Evolutionary conservation across 2,113 vertebrate genomes (phyloP), one percentile per base, ranked within the genome.

Genomic region (Cephalopholis sonnerati): DNA sequence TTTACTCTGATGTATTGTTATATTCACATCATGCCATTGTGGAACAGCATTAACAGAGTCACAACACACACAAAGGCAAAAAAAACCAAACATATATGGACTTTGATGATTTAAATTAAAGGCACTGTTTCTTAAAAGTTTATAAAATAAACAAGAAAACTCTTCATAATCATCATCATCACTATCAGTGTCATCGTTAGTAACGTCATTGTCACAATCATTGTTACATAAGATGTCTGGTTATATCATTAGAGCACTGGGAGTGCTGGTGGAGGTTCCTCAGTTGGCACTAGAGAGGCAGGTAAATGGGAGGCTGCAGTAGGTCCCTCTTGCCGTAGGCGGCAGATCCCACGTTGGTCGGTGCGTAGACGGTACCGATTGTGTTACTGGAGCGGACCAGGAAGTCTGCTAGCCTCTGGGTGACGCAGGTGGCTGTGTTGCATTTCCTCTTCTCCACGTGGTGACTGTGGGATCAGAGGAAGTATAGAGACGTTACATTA

Each of bases 401-500:
- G 76, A 97, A 97, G 79, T 97, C 96, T 8, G 96, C 96, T 92
- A 99, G 89, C 80, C 96, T 95, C 67, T 99, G 98, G 0, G 96
- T 98, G 67, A 96, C 96, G 0, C 97, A 99, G 0, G 97, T 98
- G 25, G 97, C 97, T 0, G 96, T 97, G 93, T 96, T 97, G 89
- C 97, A 97, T 71, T 92, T 97, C 81, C 96, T 86, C 89, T 98
- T 99, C 84, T 96, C 94, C 83, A 97, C 74, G 11, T 94, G 96
- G 76, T 95, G 95, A 22, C 96, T 97, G 82, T 39, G 10, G 18
- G 39, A 27, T 9, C 20, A 67, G 29, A 76, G 32, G 44, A 61
- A 51, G 10, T 36, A 50, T 8, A 41, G 13, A 70, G 18, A 51
- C 9, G 32, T 13, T n/a, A 5, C 18, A 57, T 1, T 41, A 46